Evolutionary conservation across 2,888 invertebrate species (phyloP).

Genomic region (Oscheius sp.): DNA sequence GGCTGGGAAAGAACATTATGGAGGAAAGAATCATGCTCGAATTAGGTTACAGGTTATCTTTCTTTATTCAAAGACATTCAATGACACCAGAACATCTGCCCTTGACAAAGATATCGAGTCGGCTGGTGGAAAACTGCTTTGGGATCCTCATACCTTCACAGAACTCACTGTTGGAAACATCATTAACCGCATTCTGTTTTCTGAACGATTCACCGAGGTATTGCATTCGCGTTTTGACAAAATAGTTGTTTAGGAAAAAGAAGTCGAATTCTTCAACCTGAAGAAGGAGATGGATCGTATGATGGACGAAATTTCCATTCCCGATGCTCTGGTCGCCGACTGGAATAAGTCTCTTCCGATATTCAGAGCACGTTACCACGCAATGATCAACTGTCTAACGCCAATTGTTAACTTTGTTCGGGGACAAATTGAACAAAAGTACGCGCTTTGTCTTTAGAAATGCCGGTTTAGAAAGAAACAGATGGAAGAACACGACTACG

Average conservation of each 20-base stretch:
- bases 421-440: constrained; percentile 28
- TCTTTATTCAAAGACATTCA: background rate
- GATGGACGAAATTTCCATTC: constrained; percentile 10
- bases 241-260: constrained; percentile 24
- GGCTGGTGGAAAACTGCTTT: background rate
- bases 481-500: constrained; percentile 42
- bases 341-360: constrained; percentile 7
- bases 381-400: background rate
- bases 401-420: constrained; percentile 9
- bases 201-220: constrained; percentile 49
- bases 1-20: constrained; percentile 54
- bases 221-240: background rate
- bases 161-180: constrained; percentile 53
- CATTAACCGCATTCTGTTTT: constrained; percentile 51
- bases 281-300: constrained; percentile 25
- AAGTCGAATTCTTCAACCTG: constrained; percentile 24
- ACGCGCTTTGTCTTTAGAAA: background rate
- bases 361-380: constrained; percentile 2
- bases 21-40: constrained; percentile 52
- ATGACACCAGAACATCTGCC: background rate
- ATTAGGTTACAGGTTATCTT: constrained; percentile 31
- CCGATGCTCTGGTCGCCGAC: constrained; percentile 15
- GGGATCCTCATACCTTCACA: constrained; percentile 35
- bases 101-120: constrained; percentile 23
- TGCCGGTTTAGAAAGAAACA: constrained; percentile 35